A percentile compares a stretch with the other conserved stretches of the same genome.
Evolutionary conservation across 2,113 vertebrate species (phyloP).

Genomic region (Athene cunicularia): DNA sequence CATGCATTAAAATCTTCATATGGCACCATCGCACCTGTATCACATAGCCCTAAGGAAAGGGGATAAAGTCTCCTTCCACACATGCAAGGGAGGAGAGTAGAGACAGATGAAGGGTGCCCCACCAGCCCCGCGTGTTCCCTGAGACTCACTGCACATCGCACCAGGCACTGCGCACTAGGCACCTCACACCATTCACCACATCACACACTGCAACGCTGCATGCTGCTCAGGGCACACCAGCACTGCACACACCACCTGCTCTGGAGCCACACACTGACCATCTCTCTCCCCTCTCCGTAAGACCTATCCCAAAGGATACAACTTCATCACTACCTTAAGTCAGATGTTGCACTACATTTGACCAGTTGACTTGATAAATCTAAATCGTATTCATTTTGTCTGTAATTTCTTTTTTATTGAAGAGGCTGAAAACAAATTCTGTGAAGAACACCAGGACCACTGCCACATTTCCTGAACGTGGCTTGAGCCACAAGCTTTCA

Average conservation of each 20-base stretch:
- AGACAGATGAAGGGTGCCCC: not conserved
- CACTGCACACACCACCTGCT: no score
- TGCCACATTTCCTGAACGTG: not conserved
- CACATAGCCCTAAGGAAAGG: not conserved
- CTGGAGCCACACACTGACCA: no score
- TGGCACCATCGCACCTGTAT: not conserved
- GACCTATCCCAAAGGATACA: not conserved
- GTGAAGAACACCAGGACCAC: not conserved
- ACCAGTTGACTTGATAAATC: not conserved
- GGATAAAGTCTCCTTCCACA: not conserved
- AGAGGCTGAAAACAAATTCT: not conserved
- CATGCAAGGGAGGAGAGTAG: not conserved
- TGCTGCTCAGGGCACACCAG: fast-evolving
- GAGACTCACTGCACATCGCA: not conserved
- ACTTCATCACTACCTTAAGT: not conserved
- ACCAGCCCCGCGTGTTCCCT: not conserved
- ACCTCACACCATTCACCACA: no score
- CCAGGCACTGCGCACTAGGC: no score
- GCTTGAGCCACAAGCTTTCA: not conserved
- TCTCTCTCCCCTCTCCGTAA: not conserved
- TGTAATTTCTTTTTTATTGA: not conserved
- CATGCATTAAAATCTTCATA: not conserved
- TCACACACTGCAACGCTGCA: not conserved
- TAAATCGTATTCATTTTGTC: not conserved
- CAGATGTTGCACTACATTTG: fast-evolving